Evolutionary conservation across 2,113 vertebrate genomes (phyloP).

Genomic region (Zootoca vivipara): DNA sequence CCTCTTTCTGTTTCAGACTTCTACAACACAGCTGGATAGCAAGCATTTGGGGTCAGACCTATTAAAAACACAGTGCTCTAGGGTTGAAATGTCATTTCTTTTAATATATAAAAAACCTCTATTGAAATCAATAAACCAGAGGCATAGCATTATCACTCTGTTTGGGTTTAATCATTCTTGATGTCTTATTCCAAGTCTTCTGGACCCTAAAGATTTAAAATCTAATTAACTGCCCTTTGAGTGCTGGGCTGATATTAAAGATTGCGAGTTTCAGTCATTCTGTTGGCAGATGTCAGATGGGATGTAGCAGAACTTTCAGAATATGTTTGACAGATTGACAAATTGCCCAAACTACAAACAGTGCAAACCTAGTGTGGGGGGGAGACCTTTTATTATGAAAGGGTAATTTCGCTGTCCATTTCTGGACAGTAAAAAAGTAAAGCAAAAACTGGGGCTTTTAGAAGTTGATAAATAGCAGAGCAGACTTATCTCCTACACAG

Average conservation of each 20-base stretch:
- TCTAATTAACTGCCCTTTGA: slow-evolving; percentile 59
- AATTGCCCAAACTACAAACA: slow-evolving; percentile 31
- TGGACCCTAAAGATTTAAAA: slow-evolving; percentile 46
- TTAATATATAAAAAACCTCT: neutral
- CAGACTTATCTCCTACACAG: rapidly evolving
- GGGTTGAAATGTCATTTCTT: slow-evolving; percentile 25
- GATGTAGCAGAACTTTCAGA: slow-evolving; percentile 41
- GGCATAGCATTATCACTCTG: slow-evolving; percentile 49
- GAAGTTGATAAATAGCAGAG: neutral
- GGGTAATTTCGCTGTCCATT: neutral
- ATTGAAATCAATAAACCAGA: slow-evolving; percentile 51
- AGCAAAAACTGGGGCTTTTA: neutral
- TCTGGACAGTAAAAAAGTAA: neutral
- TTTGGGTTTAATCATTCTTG: slow-evolving; percentile 51
- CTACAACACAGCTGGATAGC: neutral
- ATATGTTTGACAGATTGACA: slow-evolving; percentile 13
- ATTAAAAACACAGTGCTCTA: neutral
- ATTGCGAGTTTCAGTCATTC: slow-evolving; percentile 46
- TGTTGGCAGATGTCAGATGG: slow-evolving; percentile 37
- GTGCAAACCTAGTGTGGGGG: neutral
- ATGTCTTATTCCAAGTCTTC: slow-evolving; percentile 56
- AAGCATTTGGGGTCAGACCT: neutral
- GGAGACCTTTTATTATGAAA: neutral
- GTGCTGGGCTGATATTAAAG: slow-evolving; percentile 49
- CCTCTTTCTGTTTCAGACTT: neutral